Percentiles rank a stretch among this genome's conserved stretches.
phyloP scores from a whole-genome alignment of 2,797 vertebrate genomes.

The Echiichthys vipera region DNA sequence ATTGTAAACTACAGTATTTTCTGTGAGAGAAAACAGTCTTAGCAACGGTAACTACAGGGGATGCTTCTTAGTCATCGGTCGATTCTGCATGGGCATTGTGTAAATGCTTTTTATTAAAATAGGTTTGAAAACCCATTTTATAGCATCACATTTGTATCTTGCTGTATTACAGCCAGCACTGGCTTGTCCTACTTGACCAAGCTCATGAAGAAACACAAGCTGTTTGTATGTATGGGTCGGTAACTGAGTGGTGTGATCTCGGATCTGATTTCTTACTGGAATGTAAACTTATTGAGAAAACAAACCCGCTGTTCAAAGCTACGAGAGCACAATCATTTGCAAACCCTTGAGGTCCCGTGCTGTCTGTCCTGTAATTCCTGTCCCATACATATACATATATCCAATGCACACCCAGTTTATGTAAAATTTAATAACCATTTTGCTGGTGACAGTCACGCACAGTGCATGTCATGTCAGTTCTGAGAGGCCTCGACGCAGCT shows the following conservation, averaged over 20 bases:
- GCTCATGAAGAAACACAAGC: conserved; percentile 37
- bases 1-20: not conserved
- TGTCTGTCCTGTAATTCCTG: conserved; percentile 9
- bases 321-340: conserved; percentile 29
- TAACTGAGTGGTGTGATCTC: conserved; percentile 68
- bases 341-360: conserved; percentile 31
- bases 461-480: conserved; percentile 28
- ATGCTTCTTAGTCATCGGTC: no score
- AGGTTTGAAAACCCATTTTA: conserved; percentile 1
- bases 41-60: not conserved
- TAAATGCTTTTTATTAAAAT: not conserved
- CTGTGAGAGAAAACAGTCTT: not conserved
- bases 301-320: conserved; percentile 37
- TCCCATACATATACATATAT: conserved; percentile 17
- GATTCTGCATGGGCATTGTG: no score
- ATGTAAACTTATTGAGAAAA: conserved; percentile 70
- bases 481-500: conserved; percentile 40
- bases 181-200: conserved; percentile 8
- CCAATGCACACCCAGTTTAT: conserved; percentile 5
- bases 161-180: not conserved
- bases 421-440: conserved; percentile 33
- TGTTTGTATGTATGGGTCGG: conserved; percentile 68
- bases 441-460: conserved; percentile 45
- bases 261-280: conserved; percentile 59
- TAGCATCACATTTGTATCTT: conserved; percentile 9